These are phyloP conservation scores for Flexamia atlantica DNA, from an alignment of 2,888 invertebrate genomes.

Conservation along the genomic window DNA sequence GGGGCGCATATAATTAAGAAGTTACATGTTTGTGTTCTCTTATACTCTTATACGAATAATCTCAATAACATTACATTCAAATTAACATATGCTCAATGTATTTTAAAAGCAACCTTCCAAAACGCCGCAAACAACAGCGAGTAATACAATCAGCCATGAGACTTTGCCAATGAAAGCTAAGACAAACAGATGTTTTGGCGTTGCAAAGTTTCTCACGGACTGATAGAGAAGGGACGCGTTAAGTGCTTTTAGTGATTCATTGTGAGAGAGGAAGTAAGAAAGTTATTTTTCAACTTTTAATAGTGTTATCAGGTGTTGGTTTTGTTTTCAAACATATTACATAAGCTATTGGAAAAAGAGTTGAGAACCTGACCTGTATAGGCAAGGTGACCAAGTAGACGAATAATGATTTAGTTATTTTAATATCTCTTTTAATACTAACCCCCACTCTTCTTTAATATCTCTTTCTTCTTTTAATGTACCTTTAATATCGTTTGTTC, in stretches of 20 bases:
- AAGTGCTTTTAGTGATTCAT: conserved; percentile 31
- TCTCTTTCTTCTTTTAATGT: too few relatives aligned
- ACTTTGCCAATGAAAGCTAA: neutral
- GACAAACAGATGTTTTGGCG: neutral
- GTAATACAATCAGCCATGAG: neutral
- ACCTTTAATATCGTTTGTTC: too few relatives aligned
- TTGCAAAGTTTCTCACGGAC: neutral
- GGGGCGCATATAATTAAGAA: too few relatives aligned
- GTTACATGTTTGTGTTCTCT: too few relatives aligned
- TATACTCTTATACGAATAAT: too few relatives aligned
- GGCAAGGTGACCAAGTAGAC: too few relatives aligned
- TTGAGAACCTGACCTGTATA: neutral
- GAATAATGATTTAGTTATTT: too few relatives aligned
- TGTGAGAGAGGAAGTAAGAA: neutral
- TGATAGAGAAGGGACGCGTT: neutral
- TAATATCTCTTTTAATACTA: too few relatives aligned
- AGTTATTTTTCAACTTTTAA: conserved; percentile 5
- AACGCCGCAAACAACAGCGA: neutral
- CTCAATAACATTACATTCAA: too few relatives aligned
- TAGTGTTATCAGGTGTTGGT: neutral
- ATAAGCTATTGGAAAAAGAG: neutral
- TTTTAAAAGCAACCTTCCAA: too few relatives aligned
- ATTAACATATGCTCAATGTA: too few relatives aligned
- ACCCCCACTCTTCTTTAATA: too few relatives aligned
- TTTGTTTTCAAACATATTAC: neutral